phyloP scores from a whole-genome alignment of 2,113 vertebrate genomes.

The Brachyhypopomus gauderio region DNA sequence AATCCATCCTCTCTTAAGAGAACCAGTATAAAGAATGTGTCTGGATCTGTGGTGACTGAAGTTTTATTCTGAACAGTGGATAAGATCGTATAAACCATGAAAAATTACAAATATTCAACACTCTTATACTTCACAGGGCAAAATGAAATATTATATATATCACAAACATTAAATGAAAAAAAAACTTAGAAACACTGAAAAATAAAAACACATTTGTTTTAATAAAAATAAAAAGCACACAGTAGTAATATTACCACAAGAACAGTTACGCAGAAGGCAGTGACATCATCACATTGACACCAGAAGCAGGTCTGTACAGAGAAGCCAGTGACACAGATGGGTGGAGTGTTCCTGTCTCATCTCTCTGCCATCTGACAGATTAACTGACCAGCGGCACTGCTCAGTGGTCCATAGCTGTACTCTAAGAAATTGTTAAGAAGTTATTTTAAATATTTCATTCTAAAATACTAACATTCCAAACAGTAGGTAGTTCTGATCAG shows the following conservation, averaged over 20 bases:
- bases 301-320: not conserved
- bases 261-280: constrained; percentile 14
- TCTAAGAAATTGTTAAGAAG: not conserved
- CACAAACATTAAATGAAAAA: constrained; percentile 56
- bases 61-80: constrained; percentile 73
- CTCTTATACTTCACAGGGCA: constrained; percentile 64
- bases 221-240: not conserved
- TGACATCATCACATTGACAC: not conserved
- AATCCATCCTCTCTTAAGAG: no score
- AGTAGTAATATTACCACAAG: not conserved
- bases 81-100: constrained; percentile 69
- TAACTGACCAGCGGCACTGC: not conserved
- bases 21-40: not conserved
- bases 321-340: not conserved
- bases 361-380: not conserved
- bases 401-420: not conserved
- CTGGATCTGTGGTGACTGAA: constrained; percentile 44
- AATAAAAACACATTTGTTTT: constrained; percentile 31
- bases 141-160: constrained; percentile 60
- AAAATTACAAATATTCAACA: constrained; percentile 73
- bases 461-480: not conserved
- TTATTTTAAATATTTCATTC: not conserved
- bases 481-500: not conserved
- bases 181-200: constrained; percentile 46
- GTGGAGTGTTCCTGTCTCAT: not conserved